Evolutionary conservation across 2,888 invertebrate genomes (phyloP).

Genomic region (Troglohyphantes excavatus): DNA sequence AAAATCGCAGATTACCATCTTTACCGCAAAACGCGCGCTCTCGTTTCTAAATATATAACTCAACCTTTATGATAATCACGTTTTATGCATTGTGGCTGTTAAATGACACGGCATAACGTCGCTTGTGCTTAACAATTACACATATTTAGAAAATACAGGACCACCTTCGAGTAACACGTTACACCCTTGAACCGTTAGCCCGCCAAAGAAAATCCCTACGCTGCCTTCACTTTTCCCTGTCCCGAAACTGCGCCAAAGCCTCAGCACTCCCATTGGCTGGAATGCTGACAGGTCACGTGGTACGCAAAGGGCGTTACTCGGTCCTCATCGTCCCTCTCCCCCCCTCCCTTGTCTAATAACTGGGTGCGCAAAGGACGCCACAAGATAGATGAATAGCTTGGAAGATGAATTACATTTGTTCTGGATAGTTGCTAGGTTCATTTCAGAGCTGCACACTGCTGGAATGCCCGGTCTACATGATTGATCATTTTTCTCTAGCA

Average conservation of each 20-base stretch:
- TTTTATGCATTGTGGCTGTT: conserved; percentile 41
- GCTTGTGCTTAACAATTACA: conserved; percentile 55
- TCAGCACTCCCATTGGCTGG: conserved; percentile 59
- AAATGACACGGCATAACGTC: conserved; percentile 48
- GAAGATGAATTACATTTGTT: conserved; percentile 78
- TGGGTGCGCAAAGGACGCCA: conserved; percentile 67
- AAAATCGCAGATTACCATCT: conserved; percentile 31
- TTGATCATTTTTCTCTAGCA: conserved; percentile 63
- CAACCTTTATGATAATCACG: conserved; percentile 49
- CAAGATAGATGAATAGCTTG: conserved; percentile 72
- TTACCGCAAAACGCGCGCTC: conserved; percentile 7
- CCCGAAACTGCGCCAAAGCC: conserved; percentile 68
- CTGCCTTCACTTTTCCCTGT: conserved; percentile 51
- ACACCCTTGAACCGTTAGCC: conserved; percentile 76
- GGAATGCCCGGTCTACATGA: conserved; percentile 66
- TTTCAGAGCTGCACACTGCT: conserved; percentile 57
- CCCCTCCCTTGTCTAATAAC: conserved; percentile 61
- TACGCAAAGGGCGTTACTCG: conserved; percentile 71
- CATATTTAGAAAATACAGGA: conserved; percentile 61
- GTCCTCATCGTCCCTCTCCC: conserved; percentile 28
- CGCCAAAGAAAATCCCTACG: conserved; percentile 67
- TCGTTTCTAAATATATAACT: conserved; percentile 51
- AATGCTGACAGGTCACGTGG: conserved; percentile 67
- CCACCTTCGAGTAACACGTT: conserved; percentile 76
- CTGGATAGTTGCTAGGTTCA: conserved; percentile 76